These are phyloP conservation scores for Platanista minor DNA, from an alignment of 2,113 vertebrate genomes.

Conservation along the genomic window DNA sequence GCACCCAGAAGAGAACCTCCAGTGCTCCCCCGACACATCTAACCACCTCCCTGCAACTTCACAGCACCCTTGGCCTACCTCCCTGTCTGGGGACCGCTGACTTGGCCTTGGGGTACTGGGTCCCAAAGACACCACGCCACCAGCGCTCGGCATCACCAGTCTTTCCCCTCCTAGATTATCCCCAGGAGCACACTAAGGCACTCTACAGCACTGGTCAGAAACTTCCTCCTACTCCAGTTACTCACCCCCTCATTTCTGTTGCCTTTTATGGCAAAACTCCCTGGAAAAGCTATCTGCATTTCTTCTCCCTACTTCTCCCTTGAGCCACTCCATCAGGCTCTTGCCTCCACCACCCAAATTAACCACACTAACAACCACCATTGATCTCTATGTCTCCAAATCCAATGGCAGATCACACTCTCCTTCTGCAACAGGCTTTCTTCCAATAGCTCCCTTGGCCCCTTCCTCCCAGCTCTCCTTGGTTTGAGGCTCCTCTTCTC, in stretches of 20 bases:
- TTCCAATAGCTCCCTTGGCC: not conserved
- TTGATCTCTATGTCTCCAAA: not conserved
- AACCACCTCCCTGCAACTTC: not conserved
- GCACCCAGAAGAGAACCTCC: not conserved
- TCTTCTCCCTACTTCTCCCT: not conserved
- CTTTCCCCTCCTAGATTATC: not conserved
- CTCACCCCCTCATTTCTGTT: not conserved
- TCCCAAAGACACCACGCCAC: not conserved
- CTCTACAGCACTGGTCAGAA: not conserved
- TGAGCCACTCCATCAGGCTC: not conserved
- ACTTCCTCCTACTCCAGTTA: not conserved
- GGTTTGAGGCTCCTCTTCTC: not conserved
- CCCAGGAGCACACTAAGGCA: not conserved
- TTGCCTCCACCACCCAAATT: not conserved
- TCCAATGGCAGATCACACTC: not conserved
- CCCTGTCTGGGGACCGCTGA: not conserved
- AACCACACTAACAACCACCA: not conserved
- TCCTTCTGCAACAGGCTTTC: not conserved
- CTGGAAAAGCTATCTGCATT: not conserved
- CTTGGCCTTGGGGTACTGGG: not conserved
- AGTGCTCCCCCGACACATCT: not conserved
- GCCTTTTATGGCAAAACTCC: not conserved
- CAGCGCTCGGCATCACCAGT: not conserved
- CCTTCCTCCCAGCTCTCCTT: not conserved
- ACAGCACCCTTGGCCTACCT: not conserved